Evolutionary conservation across 2,888 invertebrate genomes (phyloP), one percentile per base, ranked within the genome.

Genomic region (Tenodera sinensis): DNA sequence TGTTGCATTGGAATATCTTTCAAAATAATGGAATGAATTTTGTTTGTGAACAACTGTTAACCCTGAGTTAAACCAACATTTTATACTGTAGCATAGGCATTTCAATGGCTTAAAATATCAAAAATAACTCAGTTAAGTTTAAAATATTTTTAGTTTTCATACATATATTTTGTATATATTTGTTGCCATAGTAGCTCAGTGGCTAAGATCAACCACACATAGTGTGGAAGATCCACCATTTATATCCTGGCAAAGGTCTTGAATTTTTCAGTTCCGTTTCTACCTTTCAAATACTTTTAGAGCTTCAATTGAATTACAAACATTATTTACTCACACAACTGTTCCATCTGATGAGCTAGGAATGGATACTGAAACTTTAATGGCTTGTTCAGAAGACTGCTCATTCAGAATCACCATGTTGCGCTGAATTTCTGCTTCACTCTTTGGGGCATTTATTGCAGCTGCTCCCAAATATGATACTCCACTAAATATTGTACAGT

Each of bases 391-490:
- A 94, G 95, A 91, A 71, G 93, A 94, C 34, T 95, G 95, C 91
- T 96, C 95, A 93, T 98, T 98, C 87, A 99, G 94, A 92, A 98
- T 97, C 91, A 96, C 96, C 97, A 99, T 99, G 93, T 98, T 98
- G 88, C 97, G 95, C 93, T 98, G 98, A 90, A 99, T 98, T 94
- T 99, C 98, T 15, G 94, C 94, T 93, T 99, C 98, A 28, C 97
- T 98, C 93, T 98, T 97, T 0, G 99, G 98, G 20, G 98, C 97
- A 92, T 97, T 97, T 91, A 99, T 98, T 91, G 96, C 96, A 88
- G 98, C 97, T 20, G 98, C 97, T 84, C 99, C 99, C 91, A 99
- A 95, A 94, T 99, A 99, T 90, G 97, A 97, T 84, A 99, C 98
- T 0, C 98, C 97, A 92, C 97, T 97, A 94, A 98, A 98, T 92